A percentile compares a stretch with the other conserved stretches of the same genome.
phyloP scores from a whole-genome alignment of 1,140 invertebrate genomes.

The Aradophagus sp. region DNA sequence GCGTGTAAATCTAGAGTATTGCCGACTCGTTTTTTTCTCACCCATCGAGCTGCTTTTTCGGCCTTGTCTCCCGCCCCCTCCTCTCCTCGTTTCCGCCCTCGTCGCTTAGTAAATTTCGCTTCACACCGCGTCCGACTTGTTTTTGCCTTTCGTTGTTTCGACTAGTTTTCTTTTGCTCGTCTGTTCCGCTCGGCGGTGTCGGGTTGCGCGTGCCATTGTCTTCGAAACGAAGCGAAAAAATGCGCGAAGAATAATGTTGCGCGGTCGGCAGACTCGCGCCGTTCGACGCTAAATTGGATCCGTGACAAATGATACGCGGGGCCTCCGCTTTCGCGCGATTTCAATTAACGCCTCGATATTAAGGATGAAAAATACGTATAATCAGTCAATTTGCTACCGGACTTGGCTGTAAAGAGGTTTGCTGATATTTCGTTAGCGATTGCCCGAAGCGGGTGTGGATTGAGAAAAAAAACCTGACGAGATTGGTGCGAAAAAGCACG shows the following conservation, averaged over 20 bases:
- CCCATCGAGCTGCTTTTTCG: not conserved
- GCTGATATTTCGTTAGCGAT: too few species aligned
- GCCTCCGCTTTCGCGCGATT: not conserved
- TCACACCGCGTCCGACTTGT: too few species aligned
- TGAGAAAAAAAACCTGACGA: too few species aligned
- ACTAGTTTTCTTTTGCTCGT: not conserved
- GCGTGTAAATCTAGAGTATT: conserved; percentile 46
- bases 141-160: not conserved
- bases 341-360: conserved; percentile 32
- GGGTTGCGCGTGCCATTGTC: conserved; percentile 19
- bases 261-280: not conserved
- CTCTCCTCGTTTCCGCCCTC: not conserved
- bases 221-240: conserved; percentile 29
- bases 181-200: conserved; percentile 1
- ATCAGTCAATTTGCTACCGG: conserved; percentile 43
- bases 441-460: too few species aligned
- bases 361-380: conserved; percentile 43
- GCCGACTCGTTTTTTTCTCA: conserved; percentile 1
- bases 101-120: too few species aligned
- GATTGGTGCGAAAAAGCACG: too few species aligned
- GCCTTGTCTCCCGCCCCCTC: not conserved
- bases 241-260: conserved; percentile 6
- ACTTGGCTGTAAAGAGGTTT: conserved; percentile 23
- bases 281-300: conserved; percentile 10
- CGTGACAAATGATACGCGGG: conserved; percentile 25